These are phyloP conservation scores for Galeopsomyia nigrocyanea DNA, from an alignment of 2,888 invertebrate genomes.

Conservation along the genomic window DNA sequence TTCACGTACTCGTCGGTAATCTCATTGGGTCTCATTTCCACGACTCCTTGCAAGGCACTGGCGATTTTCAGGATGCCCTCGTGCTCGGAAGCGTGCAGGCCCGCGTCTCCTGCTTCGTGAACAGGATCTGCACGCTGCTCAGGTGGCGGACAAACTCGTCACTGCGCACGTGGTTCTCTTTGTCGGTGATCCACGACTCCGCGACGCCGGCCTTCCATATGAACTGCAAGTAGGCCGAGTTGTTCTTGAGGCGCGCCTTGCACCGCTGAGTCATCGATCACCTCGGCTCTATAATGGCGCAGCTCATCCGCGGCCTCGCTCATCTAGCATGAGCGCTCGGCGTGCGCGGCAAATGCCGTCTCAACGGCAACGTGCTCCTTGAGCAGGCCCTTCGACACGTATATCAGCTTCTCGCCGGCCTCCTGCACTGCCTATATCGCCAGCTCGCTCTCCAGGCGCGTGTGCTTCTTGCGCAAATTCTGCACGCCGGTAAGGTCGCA, in stretches of 20 bases:
- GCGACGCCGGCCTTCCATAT: conserved; percentile 99
- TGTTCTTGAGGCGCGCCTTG: conserved; percentile 93
- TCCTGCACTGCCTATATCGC: conserved; percentile 91
- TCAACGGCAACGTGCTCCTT: conserved; percentile 99
- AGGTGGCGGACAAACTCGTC: conserved; percentile 98
- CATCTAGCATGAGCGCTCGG: conserved; percentile 91
- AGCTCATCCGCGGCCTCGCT: conserved; percentile 85
- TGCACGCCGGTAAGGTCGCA: conserved; percentile 98
- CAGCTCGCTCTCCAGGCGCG: conserved; percentile 98
- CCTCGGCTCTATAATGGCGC: conserved; percentile 92
- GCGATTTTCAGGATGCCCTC: conserved; percentile 98
- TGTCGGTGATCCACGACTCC: conserved; percentile 99
- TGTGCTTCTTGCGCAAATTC: conserved; percentile 98
- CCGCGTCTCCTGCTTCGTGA: conserved; percentile 99
- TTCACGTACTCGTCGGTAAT: too few relatives aligned
- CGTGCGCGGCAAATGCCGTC: conserved; percentile 97
- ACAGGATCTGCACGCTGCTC: conserved; percentile 96
- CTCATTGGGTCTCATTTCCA: too few relatives aligned
- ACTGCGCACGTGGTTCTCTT: conserved; percentile 96
- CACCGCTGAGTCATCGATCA: conserved; percentile 90
- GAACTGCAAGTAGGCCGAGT: conserved; percentile 98
- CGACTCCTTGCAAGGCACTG: too few relatives aligned
- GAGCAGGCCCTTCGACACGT: conserved; percentile 93
- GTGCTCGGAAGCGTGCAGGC: conserved; percentile 95
- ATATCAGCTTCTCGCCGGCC: conserved; percentile 92